These are phyloP conservation scores for Actinopyga echinites DNA, from an alignment of 53 echinoderm and acorn worm genomes.

Conservation along the genomic window DNA sequence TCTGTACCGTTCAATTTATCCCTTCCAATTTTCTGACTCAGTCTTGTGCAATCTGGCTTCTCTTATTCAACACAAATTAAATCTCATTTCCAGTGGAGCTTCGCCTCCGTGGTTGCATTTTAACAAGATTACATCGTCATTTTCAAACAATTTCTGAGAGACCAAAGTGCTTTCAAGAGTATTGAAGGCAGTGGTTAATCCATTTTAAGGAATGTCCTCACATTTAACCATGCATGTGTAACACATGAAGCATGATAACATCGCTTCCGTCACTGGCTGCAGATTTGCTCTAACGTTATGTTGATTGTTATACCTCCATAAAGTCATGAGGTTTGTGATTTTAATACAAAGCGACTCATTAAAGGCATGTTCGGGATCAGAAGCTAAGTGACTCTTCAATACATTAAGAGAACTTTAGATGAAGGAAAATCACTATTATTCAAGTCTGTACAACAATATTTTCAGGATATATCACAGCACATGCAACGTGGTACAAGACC, in stretches of 20 bases:
- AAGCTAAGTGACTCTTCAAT: no score
- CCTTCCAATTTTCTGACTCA: neutral
- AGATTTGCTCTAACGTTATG: conserved; percentile 9
- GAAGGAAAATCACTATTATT: no score
- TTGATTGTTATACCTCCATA: neutral
- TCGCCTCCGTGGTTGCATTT: conserved; percentile 12
- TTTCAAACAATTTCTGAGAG: conserved; percentile 24
- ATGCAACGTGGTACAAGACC: no score
- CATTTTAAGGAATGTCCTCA: conserved; percentile 35
- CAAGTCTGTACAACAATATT: no score
- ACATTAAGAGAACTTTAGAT: no score
- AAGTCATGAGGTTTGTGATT: no score
- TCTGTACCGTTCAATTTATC: conserved; percentile 34
- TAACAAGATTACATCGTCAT: conserved; percentile 36
- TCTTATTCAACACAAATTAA: conserved; percentile 44
- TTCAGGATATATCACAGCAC: no score
- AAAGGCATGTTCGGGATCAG: no score
- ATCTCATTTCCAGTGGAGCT: conserved; percentile 30
- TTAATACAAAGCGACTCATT: no score
- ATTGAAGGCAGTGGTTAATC: conserved; percentile 21
- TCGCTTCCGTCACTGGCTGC: conserved; percentile 10
- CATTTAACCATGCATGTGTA: conserved; percentile 24
- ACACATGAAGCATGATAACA: conserved; percentile 35
- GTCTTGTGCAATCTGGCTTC: conserved; percentile 37
- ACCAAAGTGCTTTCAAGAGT: conserved; percentile 20